phyloP scores from a whole-genome alignment of 2,888 invertebrate genomes.

The Agrochola lota region DNA sequence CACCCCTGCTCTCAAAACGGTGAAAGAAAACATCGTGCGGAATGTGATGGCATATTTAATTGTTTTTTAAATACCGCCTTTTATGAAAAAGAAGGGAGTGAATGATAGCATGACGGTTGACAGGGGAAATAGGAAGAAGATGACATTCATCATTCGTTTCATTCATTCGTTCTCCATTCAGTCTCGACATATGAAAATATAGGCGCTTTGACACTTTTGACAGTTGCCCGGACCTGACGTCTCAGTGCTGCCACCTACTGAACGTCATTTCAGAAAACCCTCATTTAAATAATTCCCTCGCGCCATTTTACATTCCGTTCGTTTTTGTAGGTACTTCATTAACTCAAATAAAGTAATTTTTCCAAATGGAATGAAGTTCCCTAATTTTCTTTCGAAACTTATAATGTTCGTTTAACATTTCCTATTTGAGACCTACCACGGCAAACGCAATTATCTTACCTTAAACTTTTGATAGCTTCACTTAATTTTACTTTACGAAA shows the following conservation, averaged over 20 bases:
- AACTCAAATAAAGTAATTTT: slow-evolving; percentile 55
- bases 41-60: not conserved
- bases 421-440: slow-evolving; percentile 69
- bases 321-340: slow-evolving; percentile 46
- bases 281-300: slow-evolving; percentile 6
- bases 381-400: slow-evolving; percentile 65
- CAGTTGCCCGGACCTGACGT: no score
- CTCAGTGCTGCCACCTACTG: no score
- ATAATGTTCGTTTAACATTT: slow-evolving; percentile 74
- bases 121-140: not conserved
- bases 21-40: no score
- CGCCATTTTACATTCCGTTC: slow-evolving; percentile 18
- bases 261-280: no score
- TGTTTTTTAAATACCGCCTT: not conserved
- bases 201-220: no score
- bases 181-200: no score
- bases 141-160: no score
- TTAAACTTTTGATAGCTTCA: slow-evolving; percentile 70
- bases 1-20: no score
- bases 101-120: not conserved
- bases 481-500: slow-evolving; percentile 65
- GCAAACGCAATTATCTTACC: slow-evolving; percentile 71
- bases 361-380: slow-evolving; percentile 57
- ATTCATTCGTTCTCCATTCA: no score
- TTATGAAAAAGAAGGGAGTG: not conserved